These are phyloP conservation scores for Nylanderia fulva DNA, from an alignment of 1,140 invertebrate species.

Conservation along the genomic window DNA sequence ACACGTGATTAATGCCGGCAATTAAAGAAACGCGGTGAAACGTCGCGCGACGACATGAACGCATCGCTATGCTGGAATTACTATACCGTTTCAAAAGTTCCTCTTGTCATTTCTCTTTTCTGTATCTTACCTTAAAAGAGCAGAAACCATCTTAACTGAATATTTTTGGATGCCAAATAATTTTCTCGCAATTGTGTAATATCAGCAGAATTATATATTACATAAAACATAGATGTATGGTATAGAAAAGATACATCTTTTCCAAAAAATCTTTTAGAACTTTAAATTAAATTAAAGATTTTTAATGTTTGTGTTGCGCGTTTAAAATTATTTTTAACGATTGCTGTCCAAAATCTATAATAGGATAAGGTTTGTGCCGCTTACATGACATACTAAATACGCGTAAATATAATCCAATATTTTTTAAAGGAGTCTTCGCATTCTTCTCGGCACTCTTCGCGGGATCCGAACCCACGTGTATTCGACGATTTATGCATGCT, in stretches of 20 bases:
- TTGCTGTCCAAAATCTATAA: background rate
- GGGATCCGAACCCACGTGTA: constrained; percentile 66
- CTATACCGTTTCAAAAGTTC: constrained; percentile 17
- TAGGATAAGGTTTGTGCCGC: background rate
- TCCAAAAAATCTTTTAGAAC: background rate
- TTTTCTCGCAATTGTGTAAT: too few relatives aligned
- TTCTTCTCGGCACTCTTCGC: constrained; percentile 41
- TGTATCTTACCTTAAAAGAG: background rate
- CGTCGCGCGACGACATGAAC: constrained; percentile 40
- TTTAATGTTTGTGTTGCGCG: background rate
- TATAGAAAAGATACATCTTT: background rate
- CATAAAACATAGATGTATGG: too few relatives aligned
- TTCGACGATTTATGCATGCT: constrained; percentile 79
- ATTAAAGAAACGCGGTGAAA: constrained; percentile 81
- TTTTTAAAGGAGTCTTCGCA: constrained; percentile 39
- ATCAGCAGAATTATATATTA: too few relatives aligned
- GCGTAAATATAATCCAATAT: constrained; percentile 21
- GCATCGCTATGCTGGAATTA: constrained; percentile 26
- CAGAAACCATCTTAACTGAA: background rate
- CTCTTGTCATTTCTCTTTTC: background rate
- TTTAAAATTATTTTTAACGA: background rate
- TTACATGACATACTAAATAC: constrained; percentile 18
- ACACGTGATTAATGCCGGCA: constrained; percentile 81
- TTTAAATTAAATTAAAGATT: background rate
- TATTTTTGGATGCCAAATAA: background rate